Evolutionary conservation across 2,888 invertebrate species (phyloP).

Genomic region (Galerucella pusilla): DNA sequence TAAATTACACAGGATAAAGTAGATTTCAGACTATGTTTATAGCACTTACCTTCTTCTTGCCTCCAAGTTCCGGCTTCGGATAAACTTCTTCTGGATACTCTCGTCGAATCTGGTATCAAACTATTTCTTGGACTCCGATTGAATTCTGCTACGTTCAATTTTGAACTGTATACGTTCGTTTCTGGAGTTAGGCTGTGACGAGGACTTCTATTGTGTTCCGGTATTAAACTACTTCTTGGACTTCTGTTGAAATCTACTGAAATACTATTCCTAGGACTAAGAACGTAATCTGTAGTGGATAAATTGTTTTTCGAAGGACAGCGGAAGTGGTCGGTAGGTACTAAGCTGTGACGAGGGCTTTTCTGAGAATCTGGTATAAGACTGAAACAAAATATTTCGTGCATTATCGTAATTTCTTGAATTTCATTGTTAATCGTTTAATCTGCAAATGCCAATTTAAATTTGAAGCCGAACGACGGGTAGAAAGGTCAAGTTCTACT

Average conservation of each 20-base stretch:
- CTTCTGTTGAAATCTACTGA: conserved; percentile 67
- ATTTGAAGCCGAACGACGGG: background rate
- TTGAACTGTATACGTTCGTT: conserved; percentile 60
- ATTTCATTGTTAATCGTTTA: background rate
- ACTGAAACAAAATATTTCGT: conserved; percentile 1
- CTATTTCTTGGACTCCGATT: conserved; percentile 69
- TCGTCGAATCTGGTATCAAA: conserved; percentile 64
- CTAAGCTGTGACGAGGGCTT: conserved; percentile 63
- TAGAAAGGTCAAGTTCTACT: conserved; percentile 3
- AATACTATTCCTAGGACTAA: conserved; percentile 69
- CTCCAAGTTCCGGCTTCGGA: conserved; percentile 70
- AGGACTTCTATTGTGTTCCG: conserved; percentile 66
- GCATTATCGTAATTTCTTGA: background rate
- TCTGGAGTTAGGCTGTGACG: conserved; percentile 75
- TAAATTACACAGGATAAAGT: too few species aligned
- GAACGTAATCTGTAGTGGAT: conserved; percentile 62
- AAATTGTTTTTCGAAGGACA: conserved; percentile 71
- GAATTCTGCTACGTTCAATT: conserved; percentile 63
- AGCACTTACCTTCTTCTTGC: conserved; percentile 67
- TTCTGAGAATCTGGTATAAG: conserved; percentile 11
- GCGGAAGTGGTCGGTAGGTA: conserved; percentile 71
- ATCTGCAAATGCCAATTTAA: background rate
- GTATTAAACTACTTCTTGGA: conserved; percentile 69
- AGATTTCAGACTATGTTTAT: background rate
- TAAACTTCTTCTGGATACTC: conserved; percentile 71